Evolutionary conservation across 2,888 invertebrate genomes (phyloP).

Genomic region (Lycaena phlaeas): DNA sequence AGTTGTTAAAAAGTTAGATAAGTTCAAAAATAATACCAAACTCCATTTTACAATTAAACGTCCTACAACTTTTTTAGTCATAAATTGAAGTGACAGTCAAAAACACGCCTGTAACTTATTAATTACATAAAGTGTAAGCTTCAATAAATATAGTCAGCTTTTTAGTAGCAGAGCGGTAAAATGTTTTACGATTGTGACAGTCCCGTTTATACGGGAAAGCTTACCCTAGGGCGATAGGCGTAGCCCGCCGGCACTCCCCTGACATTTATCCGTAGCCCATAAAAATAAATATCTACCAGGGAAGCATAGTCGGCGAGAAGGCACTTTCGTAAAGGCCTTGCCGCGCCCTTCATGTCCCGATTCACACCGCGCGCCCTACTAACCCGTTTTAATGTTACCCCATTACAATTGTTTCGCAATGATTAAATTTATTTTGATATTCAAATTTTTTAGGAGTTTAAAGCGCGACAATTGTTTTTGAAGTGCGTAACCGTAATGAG

Average conservation of each 20-base stretch:
- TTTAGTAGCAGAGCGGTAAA: not conserved
- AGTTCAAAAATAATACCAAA: no score
- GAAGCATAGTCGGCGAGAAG: slow-evolving; percentile 47
- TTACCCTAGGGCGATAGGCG: slow-evolving; percentile 29
- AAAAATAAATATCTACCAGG: slow-evolving; percentile 69
- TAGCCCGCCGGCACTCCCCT: slow-evolving; percentile 61
- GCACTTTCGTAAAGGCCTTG: slow-evolving; percentile 56
- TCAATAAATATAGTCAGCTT: no score
- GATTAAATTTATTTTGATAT: slow-evolving; percentile 7
- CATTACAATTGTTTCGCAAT: slow-evolving; percentile 6
- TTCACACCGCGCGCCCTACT: slow-evolving; percentile 46
- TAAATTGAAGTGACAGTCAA: slow-evolving; percentile 2
- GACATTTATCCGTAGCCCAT: slow-evolving; percentile 67
- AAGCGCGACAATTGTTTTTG: no score
- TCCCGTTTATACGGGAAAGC: slow-evolving; percentile 6
- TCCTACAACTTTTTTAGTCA: no score
- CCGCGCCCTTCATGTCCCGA: slow-evolving; percentile 46
- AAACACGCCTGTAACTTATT: no score
- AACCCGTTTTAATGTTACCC: slow-evolving; percentile 32
- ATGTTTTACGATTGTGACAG: not conserved
- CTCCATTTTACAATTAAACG: no score
- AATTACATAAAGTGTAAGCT: no score
- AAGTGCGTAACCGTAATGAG: no score
- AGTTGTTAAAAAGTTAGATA: no score
- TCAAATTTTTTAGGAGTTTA: no score